Conservation (phyloP, 2,113 vertebrate genomes). For the Malaclemys terrapin region DNA sequence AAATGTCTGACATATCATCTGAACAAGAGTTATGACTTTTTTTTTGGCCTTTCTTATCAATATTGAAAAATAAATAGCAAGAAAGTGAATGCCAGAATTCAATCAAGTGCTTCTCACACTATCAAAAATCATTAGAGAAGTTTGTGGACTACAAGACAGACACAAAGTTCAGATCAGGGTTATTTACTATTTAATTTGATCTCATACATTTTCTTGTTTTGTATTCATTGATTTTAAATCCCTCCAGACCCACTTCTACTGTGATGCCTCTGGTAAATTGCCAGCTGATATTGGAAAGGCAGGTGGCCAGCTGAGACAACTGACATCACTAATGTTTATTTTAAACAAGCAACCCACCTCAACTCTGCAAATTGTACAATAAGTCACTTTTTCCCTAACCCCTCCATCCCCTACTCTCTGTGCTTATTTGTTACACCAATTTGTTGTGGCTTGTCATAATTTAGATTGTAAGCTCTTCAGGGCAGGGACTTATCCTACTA, state of each 20-base stretch:
- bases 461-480: neutral
- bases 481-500: neutral
- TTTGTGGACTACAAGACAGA: neutral
- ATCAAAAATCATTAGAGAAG: neutral
- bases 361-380: neutral
- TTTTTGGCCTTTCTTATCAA: neutral
- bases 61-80: neutral
- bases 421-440: neutral
- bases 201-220: constrained; percentile 13
- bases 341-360: neutral
- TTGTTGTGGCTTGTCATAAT: neutral
- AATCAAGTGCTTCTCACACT: neutral
- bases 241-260: neutral
- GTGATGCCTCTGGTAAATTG: neutral
- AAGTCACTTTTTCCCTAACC: neutral
- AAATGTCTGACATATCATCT: neutral
- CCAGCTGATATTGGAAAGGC: constrained; percentile 4
- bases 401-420: neutral
- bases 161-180: neutral
- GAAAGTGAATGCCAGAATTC: neutral
- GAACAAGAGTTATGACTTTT: neutral
- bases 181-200: constrained; percentile 33
- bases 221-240: constrained; percentile 43
- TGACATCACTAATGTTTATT: neutral
- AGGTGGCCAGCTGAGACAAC: neutral